phyloP scores from a whole-genome alignment of 2,113 vertebrate genomes.

The Martes martes region DNA sequence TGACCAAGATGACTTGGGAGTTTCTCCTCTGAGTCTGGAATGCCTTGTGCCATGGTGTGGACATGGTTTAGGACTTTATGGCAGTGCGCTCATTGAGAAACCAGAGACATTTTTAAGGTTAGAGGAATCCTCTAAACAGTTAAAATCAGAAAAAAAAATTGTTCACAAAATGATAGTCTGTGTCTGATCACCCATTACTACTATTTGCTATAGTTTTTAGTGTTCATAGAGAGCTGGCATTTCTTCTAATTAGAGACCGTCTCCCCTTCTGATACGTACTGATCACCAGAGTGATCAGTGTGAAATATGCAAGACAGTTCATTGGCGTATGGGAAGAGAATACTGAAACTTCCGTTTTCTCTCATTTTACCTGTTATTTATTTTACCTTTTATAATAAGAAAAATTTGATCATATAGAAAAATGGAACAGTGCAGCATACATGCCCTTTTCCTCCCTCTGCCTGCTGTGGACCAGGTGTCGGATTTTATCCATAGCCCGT shows the following conservation, averaged over 20 bases:
- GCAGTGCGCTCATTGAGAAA: background rate
- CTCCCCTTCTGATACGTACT: background rate
- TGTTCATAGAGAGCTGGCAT: background rate
- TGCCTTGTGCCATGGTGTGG: background rate
- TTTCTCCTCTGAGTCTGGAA: background rate
- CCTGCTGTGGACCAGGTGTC: fast-evolving
- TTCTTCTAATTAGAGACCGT: background rate
- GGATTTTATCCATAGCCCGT: background rate
- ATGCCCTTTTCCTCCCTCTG: background rate
- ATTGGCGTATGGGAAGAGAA: background rate
- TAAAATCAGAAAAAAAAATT: background rate
- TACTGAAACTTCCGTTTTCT: background rate
- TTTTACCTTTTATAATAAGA: background rate
- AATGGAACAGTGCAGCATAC: background rate
- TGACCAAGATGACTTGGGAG: background rate
- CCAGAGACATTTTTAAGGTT: background rate
- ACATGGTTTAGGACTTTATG: background rate
- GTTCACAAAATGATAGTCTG: background rate
- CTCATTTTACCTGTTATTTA: background rate
- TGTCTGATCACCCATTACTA: background rate
- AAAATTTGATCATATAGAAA: background rate
- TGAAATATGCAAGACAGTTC: background rate
- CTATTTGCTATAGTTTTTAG: background rate
- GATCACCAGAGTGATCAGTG: background rate
- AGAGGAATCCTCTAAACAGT: background rate